A percentile compares a stretch with the other conserved stretches of the same genome.
Conservation (phyloP, 2,888 invertebrate genomes). For the Rotaria socialis region DNA sequence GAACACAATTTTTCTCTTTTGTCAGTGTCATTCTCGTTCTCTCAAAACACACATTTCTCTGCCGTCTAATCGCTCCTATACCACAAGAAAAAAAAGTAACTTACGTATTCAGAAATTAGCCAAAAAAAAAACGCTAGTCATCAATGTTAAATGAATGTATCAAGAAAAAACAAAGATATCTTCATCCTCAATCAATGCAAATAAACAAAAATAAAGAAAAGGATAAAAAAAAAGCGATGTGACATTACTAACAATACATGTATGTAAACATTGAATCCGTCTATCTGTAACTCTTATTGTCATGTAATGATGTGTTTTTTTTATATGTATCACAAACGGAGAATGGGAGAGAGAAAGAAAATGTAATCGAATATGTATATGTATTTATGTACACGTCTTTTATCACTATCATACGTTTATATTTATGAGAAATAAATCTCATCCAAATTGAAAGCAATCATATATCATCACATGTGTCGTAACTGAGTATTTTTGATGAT, state of each 20-base stretch:
- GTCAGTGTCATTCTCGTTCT: background rate
- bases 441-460: background rate
- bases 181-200: background rate
- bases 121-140: background rate
- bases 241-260: background rate
- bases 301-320: background rate
- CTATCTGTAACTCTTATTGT: background rate
- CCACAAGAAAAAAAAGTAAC: background rate
- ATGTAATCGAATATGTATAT: background rate
- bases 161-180: background rate
- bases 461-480: background rate
- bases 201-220: background rate
- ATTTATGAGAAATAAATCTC: background rate
- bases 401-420: too few relatives aligned
- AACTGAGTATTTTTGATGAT: background rate
- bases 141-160: background rate
- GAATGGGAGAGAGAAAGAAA: background rate
- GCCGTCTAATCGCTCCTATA: background rate
- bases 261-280: background rate
- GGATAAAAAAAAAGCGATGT: too few relatives aligned
- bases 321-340: background rate
- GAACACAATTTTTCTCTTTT: background rate
- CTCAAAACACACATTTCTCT: constrained; percentile 11
- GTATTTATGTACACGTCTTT: too few relatives aligned
- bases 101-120: background rate